A percentile compares a stretch with the other conserved stretches of the same genome.
phyloP scores from a whole-genome alignment of 2,888 invertebrate genomes.

The Dicyrtomina minuta region DNA sequence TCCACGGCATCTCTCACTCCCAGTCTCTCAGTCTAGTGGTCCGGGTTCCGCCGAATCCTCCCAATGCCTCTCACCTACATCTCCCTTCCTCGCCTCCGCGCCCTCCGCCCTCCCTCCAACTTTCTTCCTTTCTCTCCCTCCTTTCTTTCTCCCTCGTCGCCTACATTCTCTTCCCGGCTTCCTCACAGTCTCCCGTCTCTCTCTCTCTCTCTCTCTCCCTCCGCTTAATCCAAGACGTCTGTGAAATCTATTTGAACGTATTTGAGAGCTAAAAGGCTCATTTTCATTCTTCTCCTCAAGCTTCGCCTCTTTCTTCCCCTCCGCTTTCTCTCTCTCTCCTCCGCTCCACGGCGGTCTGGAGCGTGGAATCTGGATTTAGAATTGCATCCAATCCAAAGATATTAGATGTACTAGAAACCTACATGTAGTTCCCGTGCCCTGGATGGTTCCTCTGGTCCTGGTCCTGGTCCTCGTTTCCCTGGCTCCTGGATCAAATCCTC shows the following conservation, averaged over 20 bases:
- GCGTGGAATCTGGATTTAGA: too few species aligned
- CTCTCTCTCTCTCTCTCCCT: background rate
- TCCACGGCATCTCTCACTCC: constrained; percentile 1
- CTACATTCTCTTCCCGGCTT: background rate
- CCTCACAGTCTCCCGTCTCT: background rate
- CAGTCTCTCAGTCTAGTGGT: constrained; percentile 13
- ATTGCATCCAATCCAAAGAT: too few species aligned
- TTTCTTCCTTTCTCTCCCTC: constrained; percentile 6
- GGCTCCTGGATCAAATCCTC: too few species aligned
- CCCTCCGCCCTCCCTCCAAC: background rate
- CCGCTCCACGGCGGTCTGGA: background rate
- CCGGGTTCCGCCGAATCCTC: constrained; percentile 21
- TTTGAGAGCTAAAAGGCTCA: background rate
- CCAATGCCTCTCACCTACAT: constrained; percentile 7
- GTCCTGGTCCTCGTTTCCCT: too few species aligned
- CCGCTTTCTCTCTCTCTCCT: background rate
- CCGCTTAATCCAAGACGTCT: background rate
- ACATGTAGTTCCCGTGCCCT: too few species aligned
- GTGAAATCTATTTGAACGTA: background rate
- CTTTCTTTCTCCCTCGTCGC: background rate
- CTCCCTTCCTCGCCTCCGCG: background rate
- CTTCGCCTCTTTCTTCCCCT: too few species aligned
- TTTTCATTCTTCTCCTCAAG: background rate
- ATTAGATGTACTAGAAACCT: too few species aligned
- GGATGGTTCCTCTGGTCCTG: too few species aligned